A percentile compares a stretch with the other conserved stretches of the same genome.
Conservation (phyloP, 2,113 vertebrate genomes). For the Bagarius yarrelli region DNA sequence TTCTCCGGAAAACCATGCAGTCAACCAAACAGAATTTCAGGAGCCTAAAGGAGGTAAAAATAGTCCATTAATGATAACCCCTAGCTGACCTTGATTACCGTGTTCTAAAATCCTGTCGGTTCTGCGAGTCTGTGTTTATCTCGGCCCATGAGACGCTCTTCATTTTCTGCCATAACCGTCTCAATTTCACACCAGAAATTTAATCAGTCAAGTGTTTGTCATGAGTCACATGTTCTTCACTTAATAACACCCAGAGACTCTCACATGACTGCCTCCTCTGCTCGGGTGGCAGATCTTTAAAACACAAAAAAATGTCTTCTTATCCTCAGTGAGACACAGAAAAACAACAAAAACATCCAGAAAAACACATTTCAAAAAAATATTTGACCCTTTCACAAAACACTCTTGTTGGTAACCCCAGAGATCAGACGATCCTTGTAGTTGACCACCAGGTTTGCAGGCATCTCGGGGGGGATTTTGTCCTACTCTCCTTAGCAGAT, state of each 20-base stretch:
- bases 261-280: conserved; percentile 41
- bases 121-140: background rate
- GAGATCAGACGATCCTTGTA: too few species aligned
- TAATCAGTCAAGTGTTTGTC: conserved; percentile 6
- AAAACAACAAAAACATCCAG: too few species aligned
- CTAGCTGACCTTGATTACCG: background rate
- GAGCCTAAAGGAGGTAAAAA: background rate
- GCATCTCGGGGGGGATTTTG: too few species aligned
- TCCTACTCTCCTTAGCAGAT: too few species aligned
- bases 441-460: too few species aligned
- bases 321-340: too few species aligned
- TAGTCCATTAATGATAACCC: background rate
- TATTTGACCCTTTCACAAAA: too few species aligned
- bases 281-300: background rate
- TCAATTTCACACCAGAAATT: background rate
- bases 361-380: too few species aligned
- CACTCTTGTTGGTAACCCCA: too few species aligned
- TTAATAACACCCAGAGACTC: conserved; percentile 31
- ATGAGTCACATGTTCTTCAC: background rate
- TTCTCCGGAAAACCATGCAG: background rate
- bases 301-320: background rate
- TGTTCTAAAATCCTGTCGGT: background rate
- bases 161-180: background rate
- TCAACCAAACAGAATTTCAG: background rate
- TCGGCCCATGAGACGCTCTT: background rate